Evolutionary conservation across 2,113 vertebrate species (phyloP), one percentile per base, ranked within the genome.

Genomic region (Oreochromis aureus): DNA sequence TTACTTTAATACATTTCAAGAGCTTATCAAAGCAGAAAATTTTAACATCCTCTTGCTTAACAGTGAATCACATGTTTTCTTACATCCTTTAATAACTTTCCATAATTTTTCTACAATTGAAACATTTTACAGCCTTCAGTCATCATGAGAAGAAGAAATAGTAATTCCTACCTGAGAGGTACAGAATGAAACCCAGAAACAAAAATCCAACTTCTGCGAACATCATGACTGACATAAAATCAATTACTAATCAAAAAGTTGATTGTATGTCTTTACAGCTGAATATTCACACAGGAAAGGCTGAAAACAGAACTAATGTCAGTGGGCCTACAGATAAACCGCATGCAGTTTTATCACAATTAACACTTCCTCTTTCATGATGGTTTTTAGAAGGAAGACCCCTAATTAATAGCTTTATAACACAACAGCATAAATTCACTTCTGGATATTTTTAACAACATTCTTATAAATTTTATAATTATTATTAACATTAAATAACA

Each of bases 311-410:
- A 56, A 56, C n/a, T 24, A 56, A 13, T 56, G 54, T 24, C 54
- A 56, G 6, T 56, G n/a, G 6, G 6, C 54, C 22, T 56, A 13
- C 12, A 56, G 54, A 56, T 56, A 56, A 56, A 56, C 22, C 0
- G 7, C 6, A 56, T 56, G 1, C 22, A 56, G 11, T 6, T 56
- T 56, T 24, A 56, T 24, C 54, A 24, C 11, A 12, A 24, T 24
- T 24, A 24, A 56, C 11, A 24, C 55, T 58, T 27, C 22, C 0
- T 58, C 22, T 3, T 58, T 27, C 22, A 15, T 27, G 55, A 58
- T 56, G n/a, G 55, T 0, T 56, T 27, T 56, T 56, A n/a, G 55
- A 27, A 27, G 6, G 22, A 58, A 56, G 0, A 0, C 6, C 0
- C 11, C 22, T 24, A 7, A 24, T 56, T 12, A 56, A n/a, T n/a